A percentile compares a stretch with the other conserved stretches of the same genome.
Conservation (phyloP, 2,797 vertebrate species). For the Champsocephalus esox region DNA sequence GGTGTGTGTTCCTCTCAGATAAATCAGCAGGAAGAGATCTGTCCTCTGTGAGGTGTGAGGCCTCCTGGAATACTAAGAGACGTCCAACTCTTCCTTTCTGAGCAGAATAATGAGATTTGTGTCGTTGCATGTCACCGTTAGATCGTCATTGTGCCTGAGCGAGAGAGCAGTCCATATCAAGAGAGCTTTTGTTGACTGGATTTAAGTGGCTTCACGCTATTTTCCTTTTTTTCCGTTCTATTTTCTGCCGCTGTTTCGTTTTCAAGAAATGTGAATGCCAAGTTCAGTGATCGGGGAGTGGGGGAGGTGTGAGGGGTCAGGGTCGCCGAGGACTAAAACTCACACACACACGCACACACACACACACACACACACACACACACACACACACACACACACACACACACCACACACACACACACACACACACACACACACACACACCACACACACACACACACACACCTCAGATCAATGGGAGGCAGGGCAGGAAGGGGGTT, state of each 20-base stretch:
- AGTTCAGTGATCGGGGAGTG: conserved; percentile 29
- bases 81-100: neutral
- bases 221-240: neutral
- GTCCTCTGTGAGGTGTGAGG: neutral
- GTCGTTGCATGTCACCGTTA: neutral
- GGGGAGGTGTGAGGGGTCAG: conserved; percentile 58
- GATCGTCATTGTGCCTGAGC: neutral
- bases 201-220: neutral
- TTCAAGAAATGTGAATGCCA: conserved; percentile 1
- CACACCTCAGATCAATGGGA: conserved; percentile 66
- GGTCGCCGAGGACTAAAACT: conserved; percentile 45
- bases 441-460: conserved; percentile 19
- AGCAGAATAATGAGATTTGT: neutral
- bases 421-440: no score
- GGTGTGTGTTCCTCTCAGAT: conserved; percentile 23
- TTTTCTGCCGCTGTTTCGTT: neutral
- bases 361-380: conserved; percentile 9
- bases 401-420: no score
- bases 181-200: neutral
- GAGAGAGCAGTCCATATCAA: neutral
- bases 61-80: neutral
- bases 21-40: conserved; percentile 7
- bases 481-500: conserved; percentile 56
- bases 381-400: no score
- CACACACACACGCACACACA: neutral